A percentile compares a stretch with the other conserved stretches of the same genome.
phyloP scores from a whole-genome alignment of 2,113 vertebrate species.

The Climacteris rufus region DNA sequence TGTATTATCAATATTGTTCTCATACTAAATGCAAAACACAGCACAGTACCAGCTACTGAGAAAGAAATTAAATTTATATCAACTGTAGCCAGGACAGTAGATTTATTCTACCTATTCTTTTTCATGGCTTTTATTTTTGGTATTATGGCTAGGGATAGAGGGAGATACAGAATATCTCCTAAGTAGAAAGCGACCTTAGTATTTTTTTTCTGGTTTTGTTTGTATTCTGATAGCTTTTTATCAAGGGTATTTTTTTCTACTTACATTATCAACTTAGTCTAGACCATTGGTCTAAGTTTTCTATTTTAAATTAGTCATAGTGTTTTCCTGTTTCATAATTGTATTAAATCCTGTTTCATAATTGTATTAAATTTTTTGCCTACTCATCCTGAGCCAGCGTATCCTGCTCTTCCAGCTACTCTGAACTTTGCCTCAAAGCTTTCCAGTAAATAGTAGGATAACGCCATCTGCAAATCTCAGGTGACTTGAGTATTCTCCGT shows the following conservation, averaged over 20 bases:
- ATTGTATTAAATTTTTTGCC: neutral
- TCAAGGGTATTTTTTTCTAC: neutral
- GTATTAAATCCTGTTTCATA: neutral
- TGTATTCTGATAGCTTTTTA: neutral
- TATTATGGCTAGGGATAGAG: neutral
- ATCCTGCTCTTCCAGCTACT: neutral
- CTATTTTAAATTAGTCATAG: neutral
- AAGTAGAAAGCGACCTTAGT: neutral
- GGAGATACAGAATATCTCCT: neutral
- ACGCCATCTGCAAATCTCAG: neutral
- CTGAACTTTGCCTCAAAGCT: neutral
- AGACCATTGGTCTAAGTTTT: neutral
- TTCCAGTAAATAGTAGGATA: neutral
- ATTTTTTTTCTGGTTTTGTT: neutral
- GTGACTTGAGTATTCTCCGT: neutral
- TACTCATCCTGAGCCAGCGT: neutral
- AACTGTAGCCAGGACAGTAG: neutral
- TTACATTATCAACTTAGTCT: neutral
- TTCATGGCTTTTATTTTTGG: neutral
- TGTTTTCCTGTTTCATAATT: neutral
- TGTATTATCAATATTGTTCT: neutral
- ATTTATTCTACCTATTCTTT: neutral
- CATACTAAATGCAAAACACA: neutral
- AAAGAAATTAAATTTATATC: neutral
- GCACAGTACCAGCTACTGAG: neutral